These are phyloP conservation scores for Nasua narica DNA, from an alignment of 2,797 vertebrate species.

Conservation along the genomic window DNA sequence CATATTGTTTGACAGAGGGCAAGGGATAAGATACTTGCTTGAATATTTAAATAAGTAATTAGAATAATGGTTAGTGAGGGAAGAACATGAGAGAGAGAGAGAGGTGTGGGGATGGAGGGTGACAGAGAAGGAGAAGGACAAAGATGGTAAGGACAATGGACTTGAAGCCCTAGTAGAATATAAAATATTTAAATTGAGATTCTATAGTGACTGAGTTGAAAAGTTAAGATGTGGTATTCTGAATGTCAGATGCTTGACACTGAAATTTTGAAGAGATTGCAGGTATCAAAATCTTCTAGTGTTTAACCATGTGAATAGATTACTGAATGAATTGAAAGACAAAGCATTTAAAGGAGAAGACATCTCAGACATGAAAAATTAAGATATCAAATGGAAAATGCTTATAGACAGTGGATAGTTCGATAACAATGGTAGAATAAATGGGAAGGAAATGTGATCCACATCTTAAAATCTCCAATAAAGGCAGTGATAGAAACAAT, in stretches of 20 bases:
- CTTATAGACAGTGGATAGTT: background rate
- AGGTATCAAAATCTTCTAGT: background rate
- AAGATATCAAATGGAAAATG: background rate
- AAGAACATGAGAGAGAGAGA: background rate
- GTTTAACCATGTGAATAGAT: background rate
- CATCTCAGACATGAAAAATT: background rate
- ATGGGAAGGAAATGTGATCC: background rate
- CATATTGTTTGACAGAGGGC: background rate
- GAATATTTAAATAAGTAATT: background rate
- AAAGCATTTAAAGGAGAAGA: background rate
- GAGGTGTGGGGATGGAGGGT: background rate
- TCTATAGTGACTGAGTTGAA: background rate
- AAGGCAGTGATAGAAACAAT: background rate
- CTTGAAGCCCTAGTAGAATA: background rate
- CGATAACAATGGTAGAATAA: background rate
- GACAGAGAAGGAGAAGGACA: background rate
- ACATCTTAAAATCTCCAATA: background rate
- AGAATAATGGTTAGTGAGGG: background rate
- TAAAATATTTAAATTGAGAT: background rate
- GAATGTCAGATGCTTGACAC: background rate
- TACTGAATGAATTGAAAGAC: background rate
- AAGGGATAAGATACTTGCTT: background rate
- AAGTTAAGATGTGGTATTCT: background rate
- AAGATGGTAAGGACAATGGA: background rate
- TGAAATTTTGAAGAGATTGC: background rate